A percentile compares a stretch with the other conserved stretches of the same genome.
Conservation (phyloP, 2,888 invertebrate genomes). For the Microchrysa polita region DNA sequence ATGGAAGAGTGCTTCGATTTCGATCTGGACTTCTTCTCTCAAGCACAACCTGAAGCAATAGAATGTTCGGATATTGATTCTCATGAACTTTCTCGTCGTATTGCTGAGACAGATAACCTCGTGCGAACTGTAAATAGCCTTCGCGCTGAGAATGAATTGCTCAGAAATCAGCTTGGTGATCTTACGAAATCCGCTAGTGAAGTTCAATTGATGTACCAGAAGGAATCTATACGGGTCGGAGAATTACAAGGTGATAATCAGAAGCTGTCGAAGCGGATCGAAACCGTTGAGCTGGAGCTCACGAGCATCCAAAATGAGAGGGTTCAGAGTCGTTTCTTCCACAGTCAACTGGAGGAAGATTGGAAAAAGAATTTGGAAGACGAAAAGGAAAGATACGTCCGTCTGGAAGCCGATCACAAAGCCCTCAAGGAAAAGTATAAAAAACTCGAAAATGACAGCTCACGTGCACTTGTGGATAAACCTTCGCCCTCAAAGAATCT, state of each 20-base stretch:
- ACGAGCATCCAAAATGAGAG: conserved; percentile 25
- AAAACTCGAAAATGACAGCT: conserved; percentile 28
- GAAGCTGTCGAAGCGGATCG: neutral
- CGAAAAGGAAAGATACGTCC: neutral
- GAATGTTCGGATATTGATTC: neutral
- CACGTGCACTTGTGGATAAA: conserved; percentile 10
- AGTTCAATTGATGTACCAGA: conserved; percentile 44
- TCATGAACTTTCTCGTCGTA: conserved; percentile 34
- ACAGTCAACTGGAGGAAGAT: conserved; percentile 36
- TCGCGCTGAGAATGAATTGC: conserved; percentile 33
- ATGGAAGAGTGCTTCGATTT: conserved; percentile 34
- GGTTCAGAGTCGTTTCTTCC: neutral
- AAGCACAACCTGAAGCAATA: neutral
- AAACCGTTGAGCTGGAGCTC: conserved; percentile 5
- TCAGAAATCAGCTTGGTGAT: conserved; percentile 20
- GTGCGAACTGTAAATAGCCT: conserved; percentile 35
- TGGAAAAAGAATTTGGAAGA: conserved; percentile 1
- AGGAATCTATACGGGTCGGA: conserved; percentile 6
- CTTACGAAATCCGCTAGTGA: conserved; percentile 38
- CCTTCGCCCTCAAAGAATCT: neutral
- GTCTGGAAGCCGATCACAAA: neutral
- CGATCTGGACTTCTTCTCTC: conserved; percentile 22
- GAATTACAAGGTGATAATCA: neutral
- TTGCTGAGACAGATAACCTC: conserved; percentile 40
- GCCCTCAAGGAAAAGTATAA: neutral